Evolutionary conservation across 2,888 invertebrate species (phyloP).

Genomic region (Crematogaster levior): DNA sequence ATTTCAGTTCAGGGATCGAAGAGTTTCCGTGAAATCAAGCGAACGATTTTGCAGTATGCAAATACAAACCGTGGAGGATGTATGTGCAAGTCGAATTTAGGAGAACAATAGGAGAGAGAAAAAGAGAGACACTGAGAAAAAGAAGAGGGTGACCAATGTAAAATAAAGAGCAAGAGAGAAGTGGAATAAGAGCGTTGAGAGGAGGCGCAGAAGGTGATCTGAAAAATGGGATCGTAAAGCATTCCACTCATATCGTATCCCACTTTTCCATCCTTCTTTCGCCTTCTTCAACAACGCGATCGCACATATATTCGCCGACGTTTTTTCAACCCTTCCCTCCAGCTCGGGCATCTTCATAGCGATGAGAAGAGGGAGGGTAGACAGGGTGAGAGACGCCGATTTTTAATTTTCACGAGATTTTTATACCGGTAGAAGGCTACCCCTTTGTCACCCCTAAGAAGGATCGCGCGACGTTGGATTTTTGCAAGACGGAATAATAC

Average conservation of each 20-base stretch:
- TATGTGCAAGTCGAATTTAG: constrained; percentile 54
- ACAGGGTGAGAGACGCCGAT: constrained; percentile 54
- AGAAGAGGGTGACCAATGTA: constrained; percentile 38
- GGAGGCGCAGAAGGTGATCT: constrained; percentile 74
- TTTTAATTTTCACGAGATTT: constrained; percentile 72
- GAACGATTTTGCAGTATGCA: constrained; percentile 79
- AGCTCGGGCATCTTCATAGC: constrained; percentile 40
- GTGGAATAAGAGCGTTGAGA: constrained; percentile 42
- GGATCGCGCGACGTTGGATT: constrained; percentile 46
- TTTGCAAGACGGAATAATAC: constrained; percentile 52
- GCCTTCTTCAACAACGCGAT: constrained; percentile 50
- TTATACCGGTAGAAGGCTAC: constrained; percentile 45
- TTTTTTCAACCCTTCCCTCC: constrained; percentile 65
- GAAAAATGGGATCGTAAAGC: constrained; percentile 82
- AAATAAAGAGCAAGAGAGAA: constrained; percentile 49
- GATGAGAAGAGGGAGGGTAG: background rate
- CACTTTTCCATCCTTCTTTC: constrained; percentile 65
- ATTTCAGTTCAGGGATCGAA: constrained; percentile 80
- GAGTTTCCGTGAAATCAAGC: constrained; percentile 78
- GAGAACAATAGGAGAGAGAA: constrained; percentile 24
- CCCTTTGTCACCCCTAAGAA: constrained; percentile 50
- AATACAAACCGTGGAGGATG: constrained; percentile 67
- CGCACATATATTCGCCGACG: constrained; percentile 64
- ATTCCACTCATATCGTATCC: constrained; percentile 80
- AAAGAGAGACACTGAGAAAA: background rate